phyloP scores from a whole-genome alignment of 1,140 invertebrate genomes.

The Papilio helenus region DNA sequence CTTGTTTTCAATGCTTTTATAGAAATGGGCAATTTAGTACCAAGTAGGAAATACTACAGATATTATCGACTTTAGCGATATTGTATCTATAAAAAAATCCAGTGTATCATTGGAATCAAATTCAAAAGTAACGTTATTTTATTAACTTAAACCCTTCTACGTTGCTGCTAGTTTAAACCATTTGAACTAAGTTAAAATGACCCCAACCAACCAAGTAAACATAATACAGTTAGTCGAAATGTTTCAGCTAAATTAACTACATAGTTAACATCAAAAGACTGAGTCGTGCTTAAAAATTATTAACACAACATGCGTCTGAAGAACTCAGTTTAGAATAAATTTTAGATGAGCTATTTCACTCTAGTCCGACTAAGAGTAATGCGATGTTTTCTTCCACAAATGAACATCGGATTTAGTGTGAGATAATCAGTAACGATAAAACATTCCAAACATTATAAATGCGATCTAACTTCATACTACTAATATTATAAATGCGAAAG shows the following conservation, averaged over 20 bases:
- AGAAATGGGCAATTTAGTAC: too few species aligned
- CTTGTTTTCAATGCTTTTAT: background rate
- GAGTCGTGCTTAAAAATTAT: background rate
- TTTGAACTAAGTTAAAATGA: conserved; percentile 7
- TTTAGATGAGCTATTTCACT: background rate
- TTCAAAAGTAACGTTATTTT: background rate
- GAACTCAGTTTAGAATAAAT: background rate
- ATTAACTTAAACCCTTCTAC: background rate
- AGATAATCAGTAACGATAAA: too few species aligned
- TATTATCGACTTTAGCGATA: background rate
- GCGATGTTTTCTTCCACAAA: too few species aligned
- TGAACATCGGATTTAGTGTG: too few species aligned
- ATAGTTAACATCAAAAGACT: conserved; percentile 13
- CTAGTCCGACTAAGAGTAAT: background rate
- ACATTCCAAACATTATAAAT: too few species aligned
- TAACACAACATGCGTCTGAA: background rate
- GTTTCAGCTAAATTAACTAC: conserved; percentile 1
- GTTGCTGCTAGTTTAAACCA: background rate
- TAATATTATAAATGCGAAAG: too few species aligned
- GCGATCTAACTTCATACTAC: too few species aligned
- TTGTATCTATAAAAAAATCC: background rate
- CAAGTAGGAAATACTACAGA: background rate
- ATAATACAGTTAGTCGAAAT: background rate
- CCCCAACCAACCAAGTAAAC: background rate
- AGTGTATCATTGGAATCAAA: background rate